Base-by-base conservation (phyloP, 2,888 invertebrate species). In the Platycnemis pennipes region DNA sequence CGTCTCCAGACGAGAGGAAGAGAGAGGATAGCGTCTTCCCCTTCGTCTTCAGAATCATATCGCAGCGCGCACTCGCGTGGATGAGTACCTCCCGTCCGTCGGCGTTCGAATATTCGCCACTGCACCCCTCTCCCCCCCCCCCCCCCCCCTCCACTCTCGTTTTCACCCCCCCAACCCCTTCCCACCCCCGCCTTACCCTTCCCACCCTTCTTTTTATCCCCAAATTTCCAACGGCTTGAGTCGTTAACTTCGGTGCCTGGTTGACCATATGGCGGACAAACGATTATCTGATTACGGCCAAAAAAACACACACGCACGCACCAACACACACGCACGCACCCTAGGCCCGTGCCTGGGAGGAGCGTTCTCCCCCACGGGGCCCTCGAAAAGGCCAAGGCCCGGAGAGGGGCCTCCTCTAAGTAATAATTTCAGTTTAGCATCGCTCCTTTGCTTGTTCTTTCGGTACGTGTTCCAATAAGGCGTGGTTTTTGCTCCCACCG, bases 261-360 rank as follows among this genome's bases (percentile, higher is more conserved):
- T 91, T 69, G 69, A 91, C 91, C 91, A 91, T 91, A 91, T 91
- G 91, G 91, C 91, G 91, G 56, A 91, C 91, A 56, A 91, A 91
- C 91, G 91, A 91, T 91, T 91, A 91, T 91, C 91, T 91, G 63
- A 91, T 91, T 91, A 63, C 56, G 63, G 63, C 56, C 56, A 45
- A 89, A 89, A 49, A 37, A 56, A 63, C 44, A 69, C 91, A 45
- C 31, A 63, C 91, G 63, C 31, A 63, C 31, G 49, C 37, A 37
- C 37, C 31, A 77, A 77, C 77, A 77, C 77, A 77, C 77, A 77
- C 69, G 7, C 77, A 13, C 77, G 77, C 37, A 1, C 13, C 37
- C 37, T 11, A 37, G 77, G 11, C 37, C 77, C 77, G 31, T 37
- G 31, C 77, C 37, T 16, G 77, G 63, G 63, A 63, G 63, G 22